Base-by-base conservation (phyloP, 1,140 invertebrate genomes). In the Sycophaga agraensis region DNA sequence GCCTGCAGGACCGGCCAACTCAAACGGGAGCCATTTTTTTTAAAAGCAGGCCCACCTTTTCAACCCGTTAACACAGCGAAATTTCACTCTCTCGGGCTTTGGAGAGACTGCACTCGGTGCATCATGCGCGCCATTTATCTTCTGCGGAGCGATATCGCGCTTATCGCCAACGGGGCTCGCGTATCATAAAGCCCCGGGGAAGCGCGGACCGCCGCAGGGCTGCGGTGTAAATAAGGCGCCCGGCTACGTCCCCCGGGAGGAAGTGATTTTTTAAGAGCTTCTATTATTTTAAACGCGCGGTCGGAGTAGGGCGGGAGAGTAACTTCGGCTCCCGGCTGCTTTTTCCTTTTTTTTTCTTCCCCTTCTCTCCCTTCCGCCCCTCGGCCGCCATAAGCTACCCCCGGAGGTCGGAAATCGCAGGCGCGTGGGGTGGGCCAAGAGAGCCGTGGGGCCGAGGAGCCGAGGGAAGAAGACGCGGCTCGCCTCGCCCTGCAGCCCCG, bases 181-280 rank as follows among this genome's bases (percentile, higher is more conserved):
- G n/a, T n/a, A n/a, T n/a, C n/a, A n/a, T n/a, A n/a, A n/a, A n/a
- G n/a, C n/a, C n/a, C n/a, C n/a, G n/a, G n/a, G n/a, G n/a, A n/a
- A n/a, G 12, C 8, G 3, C 19, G 8, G 12, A 45, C 14, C n/a
- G 22, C 22, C 12, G 8, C 2, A 14, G 24, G 26, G 1, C 6
- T 24, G 12, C 46, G 14, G 2, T 8, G 46, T 24, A 31, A 48
- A 24, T 5, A 24, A 31, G 2, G 28, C 37, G 7, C n/a, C 19
- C 21, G 2, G 6, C 22, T 11, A 16, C 17, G 12, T 53, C 21
- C 11, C 17, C 22, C 9, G 6, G 11, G 2, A 17, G 39, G 54
- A 63, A 57, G 61, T 58, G 61, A 63, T 63, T 63, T 63, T 63
- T 63, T 63, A 63, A 58, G 61, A 50, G 61, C 46, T 45, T 43